Percentiles rank a stretch among this genome's conserved stretches.
These are phyloP conservation scores for Scartelaos histophorus DNA, from an alignment of 2,113 vertebrate genomes.

Conservation along the genomic window DNA sequence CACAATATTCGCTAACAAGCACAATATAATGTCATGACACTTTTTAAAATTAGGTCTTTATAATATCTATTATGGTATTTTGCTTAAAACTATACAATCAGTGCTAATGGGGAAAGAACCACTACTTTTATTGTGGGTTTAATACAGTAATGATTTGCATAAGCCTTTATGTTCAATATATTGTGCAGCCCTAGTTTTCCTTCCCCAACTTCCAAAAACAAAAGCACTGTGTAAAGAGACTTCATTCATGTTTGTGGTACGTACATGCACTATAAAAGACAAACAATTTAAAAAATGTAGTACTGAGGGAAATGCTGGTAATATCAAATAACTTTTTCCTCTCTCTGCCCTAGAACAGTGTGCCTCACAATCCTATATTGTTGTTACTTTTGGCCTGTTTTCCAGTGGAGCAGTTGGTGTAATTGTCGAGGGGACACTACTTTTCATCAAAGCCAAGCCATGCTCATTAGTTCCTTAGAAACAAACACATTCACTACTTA, in stretches of 20 bases:
- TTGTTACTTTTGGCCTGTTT: neutral
- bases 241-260: neutral
- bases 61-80: neutral
- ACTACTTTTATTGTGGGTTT: neutral
- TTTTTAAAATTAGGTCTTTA: neutral
- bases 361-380: neutral
- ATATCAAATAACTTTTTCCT: neutral
- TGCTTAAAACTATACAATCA: neutral
- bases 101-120: neutral
- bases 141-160: neutral
- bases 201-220: neutral
- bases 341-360: neutral
- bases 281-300: neutral
- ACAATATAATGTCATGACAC: neutral
- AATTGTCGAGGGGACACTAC: neutral
- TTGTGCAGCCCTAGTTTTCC: neutral
- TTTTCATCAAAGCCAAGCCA: neutral
- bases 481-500: neutral
- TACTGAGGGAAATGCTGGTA: neutral
- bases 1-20: neutral
- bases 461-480: conserved; percentile 6
- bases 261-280: neutral
- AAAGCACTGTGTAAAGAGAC: neutral
- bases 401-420: neutral
- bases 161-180: neutral